Evolutionary conservation across 2,797 vertebrate genomes (phyloP), one percentile per base, ranked within the genome.

Genomic region (Helicolenus hilgendorfi): DNA sequence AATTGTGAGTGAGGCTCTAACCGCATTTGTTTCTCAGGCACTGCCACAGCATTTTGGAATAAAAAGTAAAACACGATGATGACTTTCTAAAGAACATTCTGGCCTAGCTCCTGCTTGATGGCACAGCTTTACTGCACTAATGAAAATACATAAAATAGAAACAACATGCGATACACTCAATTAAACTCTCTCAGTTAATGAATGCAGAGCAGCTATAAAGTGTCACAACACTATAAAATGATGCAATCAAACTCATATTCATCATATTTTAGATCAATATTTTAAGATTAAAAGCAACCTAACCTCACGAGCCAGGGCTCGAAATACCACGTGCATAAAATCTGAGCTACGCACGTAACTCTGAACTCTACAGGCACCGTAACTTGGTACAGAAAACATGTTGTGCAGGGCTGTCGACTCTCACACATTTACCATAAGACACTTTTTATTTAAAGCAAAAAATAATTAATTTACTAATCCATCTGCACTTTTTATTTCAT

Each of bases 1-100:
- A 27, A 87, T 20, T 72, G 33, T 77, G 79, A 85, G 69, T 79
- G 75, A 83, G 60, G 27, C 63, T 85, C 11, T 27, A 35, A 71
- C 7, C 78, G 31, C 22, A 38, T 67, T 69, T 67, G 60, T 67
- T 76, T 64, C 60, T 67, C 27, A n/a, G 22, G 31, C 24, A 36
- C 74, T 67, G 41, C 60, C 41, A 84, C 69, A 55, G 41, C 60
- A 55, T 63, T 65, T 70, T 53, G 38, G 22, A 49, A 36, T 65
- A 38, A 60, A 72, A 53, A 45, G 11, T 18, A 36, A 80, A 86
- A 77, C 20, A 31, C 65, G 27, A 82, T 3, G 31, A 89, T 67
- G 20, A 78, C n/a, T 62, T 82, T 24, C 11, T 45, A 20, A 71
- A 72, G 24, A 62, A 26, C 58, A 38, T 62, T 68, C 64, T 77